phyloP scores from a whole-genome alignment of 1,140 invertebrate species.

The Drosophila mojavensis region DNA sequence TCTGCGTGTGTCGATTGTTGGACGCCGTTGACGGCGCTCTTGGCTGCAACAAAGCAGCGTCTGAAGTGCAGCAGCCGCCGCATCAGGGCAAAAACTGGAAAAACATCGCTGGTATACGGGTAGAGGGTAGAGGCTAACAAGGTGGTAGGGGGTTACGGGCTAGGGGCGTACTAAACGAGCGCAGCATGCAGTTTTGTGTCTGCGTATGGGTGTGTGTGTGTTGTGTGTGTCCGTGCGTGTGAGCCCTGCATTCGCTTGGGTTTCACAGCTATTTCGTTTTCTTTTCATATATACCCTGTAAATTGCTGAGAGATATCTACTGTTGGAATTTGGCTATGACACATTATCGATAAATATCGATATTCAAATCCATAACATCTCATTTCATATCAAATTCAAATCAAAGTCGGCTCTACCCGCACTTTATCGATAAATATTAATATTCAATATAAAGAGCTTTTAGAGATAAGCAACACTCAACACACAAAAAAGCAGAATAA shows the following conservation, averaged over 20 bases:
- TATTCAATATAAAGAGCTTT: too few relatives aligned
- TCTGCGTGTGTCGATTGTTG: constrained; percentile 75
- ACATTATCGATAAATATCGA: too few relatives aligned
- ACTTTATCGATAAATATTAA: too few relatives aligned
- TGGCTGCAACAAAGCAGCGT: constrained; percentile 54
- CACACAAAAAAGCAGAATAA: too few relatives aligned
- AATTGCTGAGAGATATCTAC: neutral
- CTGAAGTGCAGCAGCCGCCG: constrained; percentile 66
- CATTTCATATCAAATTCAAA: too few relatives aligned
- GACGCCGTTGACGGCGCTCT: constrained; percentile 47
- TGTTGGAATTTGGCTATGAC: neutral
- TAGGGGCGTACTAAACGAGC: constrained; percentile 31
- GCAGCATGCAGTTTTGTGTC: constrained; percentile 63
- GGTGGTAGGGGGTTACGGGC: neutral
- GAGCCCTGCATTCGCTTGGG: neutral
- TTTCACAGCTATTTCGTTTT: constrained; percentile 6
- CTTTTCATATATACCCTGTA: constrained; percentile 1
- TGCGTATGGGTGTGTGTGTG: neutral
- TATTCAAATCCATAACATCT: too few relatives aligned
- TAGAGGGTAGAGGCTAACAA: neutral
- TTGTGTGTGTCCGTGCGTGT: neutral
- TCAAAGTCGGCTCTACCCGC: too few relatives aligned
- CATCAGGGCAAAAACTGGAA: constrained; percentile 42
- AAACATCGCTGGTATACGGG: neutral
- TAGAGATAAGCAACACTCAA: too few relatives aligned